Conservation (phyloP, 2,888 invertebrate genomes). For the Eupeodes latifasciatus region DNA sequence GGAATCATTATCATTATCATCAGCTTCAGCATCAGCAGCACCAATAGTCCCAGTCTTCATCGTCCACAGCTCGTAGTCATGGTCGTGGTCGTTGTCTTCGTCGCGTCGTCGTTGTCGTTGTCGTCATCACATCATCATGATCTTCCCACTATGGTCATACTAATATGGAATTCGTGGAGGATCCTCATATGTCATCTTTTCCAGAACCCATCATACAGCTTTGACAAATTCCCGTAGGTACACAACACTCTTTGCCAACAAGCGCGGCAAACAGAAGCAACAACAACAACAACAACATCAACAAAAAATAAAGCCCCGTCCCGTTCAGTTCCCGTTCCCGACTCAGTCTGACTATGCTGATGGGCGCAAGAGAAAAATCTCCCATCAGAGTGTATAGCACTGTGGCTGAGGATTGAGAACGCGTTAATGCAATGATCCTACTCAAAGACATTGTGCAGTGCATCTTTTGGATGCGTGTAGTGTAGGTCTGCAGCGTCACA, state of each 20-base stretch:
- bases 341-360: conserved; percentile 20
- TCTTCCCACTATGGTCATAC: conserved; percentile 77
- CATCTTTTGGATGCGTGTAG: conserved; percentile 63
- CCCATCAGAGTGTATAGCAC: conserved; percentile 47
- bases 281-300: background rate
- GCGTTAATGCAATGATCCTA: conserved; percentile 72
- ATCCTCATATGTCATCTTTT: conserved; percentile 78
- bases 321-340: background rate
- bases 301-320: conserved; percentile 19
- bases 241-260: conserved; percentile 29
- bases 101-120: conserved; percentile 37
- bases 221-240: conserved; percentile 78
- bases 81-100: conserved; percentile 46
- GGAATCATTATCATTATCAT: conserved; percentile 41
- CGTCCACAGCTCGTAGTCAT: background rate
- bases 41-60: conserved; percentile 10
- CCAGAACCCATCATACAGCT: conserved; percentile 78
- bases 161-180: conserved; percentile 77
- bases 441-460: conserved; percentile 31
- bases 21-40: background rate
- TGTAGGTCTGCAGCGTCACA: conserved; percentile 59
- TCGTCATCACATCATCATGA: conserved; percentile 71
- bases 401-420: conserved; percentile 19
- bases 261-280: conserved; percentile 3
- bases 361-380: conserved; percentile 48